A percentile compares a stretch with the other conserved stretches of the same genome.
Conservation (phyloP, 2,888 invertebrate species). For the Brassicogethes aeneus region DNA sequence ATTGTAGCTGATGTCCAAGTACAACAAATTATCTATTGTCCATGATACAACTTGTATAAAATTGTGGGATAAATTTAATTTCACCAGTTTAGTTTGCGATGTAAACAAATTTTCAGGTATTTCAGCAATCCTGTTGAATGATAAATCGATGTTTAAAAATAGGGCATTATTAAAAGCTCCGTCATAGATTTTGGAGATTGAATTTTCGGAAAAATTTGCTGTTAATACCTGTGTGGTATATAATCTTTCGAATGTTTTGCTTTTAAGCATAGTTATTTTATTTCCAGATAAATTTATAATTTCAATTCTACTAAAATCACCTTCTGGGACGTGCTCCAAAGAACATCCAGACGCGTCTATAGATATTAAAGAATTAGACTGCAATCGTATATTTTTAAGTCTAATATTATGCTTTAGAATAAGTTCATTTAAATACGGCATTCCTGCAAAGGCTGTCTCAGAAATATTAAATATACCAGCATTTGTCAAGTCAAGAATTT, state of each 20-base stretch:
- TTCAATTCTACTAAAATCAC: constrained; percentile 52
- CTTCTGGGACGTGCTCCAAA: constrained; percentile 49
- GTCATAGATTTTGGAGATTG: constrained; percentile 48
- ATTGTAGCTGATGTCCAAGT: constrained; percentile 55
- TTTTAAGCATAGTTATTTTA: constrained; percentile 49
- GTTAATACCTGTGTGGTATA: constrained; percentile 43
- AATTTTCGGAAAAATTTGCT: constrained; percentile 59
- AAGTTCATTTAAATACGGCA: constrained; percentile 52
- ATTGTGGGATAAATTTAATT: constrained; percentile 57
- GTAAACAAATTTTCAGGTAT: constrained; percentile 52
- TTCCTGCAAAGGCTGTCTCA: constrained; percentile 46
- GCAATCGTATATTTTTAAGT: constrained; percentile 39
- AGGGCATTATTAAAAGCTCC: constrained; percentile 51
- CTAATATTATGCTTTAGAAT: constrained; percentile 54
- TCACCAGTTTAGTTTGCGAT: constrained; percentile 50
- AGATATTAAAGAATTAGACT: constrained; percentile 45
- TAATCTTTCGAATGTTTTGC: constrained; percentile 53
- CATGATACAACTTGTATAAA: constrained; percentile 25
- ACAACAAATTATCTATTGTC: constrained; percentile 50
- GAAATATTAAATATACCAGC: constrained; percentile 47
- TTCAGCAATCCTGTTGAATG: constrained; percentile 56
- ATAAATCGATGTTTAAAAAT: constrained; percentile 56
- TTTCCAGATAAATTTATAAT: constrained; percentile 54
- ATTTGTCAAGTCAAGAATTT: constrained; percentile 48
- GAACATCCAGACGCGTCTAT: constrained; percentile 56